Base-by-base conservation (phyloP, 1,140 invertebrate genomes). In the Sarcophaga bullata region DNA sequence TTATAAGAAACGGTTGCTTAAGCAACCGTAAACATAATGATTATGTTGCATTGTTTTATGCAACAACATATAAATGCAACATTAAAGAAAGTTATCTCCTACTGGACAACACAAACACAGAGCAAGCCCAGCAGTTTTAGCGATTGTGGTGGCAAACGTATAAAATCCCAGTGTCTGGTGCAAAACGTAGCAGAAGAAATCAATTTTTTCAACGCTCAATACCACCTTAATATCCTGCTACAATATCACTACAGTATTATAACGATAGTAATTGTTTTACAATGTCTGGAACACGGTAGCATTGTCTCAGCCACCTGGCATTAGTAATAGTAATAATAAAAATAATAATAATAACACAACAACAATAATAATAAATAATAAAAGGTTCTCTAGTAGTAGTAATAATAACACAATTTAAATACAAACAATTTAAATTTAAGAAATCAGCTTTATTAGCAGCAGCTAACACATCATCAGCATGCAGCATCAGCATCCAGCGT, bases 201-300 rank as follows among this genome's bases (percentile, higher is more conserved):
- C 17, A 19, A 13, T 48, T 11, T 49, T 49, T 9, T 8, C 8
- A 48, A 6, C 73, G 48, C 47, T 9, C 50, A 80, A 25, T n/a
- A 80, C 8, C 49, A 80, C 13, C 15, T 49, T 25, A 49, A 81
- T 37, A 49, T 25, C 54, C 80, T 49, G 10, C 80, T 11, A 3
- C 80, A 68, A 46, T 25, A n/a, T n/a, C 52, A 62, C 54, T 19
- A 48, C 73, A 50, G n/a, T 81, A 46, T 50, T 84, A 54, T 83
- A 17, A 50, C 73, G 75, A 81, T 82, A 80, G 75, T 72, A 78
- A 68, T 82, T 17, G n/a, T 84, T 11, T 37, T 81, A 48, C 52
- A 48, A 84, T 84, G 83, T 81, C 17, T 84, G 17, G 82, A 81
- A 54, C 54, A 62, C 73, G 83, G 84, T 84, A 84, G 83, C 81